Evolutionary conservation across 1,140 invertebrate genomes (phyloP).

Genomic region (Sitobion miscanthi): DNA sequence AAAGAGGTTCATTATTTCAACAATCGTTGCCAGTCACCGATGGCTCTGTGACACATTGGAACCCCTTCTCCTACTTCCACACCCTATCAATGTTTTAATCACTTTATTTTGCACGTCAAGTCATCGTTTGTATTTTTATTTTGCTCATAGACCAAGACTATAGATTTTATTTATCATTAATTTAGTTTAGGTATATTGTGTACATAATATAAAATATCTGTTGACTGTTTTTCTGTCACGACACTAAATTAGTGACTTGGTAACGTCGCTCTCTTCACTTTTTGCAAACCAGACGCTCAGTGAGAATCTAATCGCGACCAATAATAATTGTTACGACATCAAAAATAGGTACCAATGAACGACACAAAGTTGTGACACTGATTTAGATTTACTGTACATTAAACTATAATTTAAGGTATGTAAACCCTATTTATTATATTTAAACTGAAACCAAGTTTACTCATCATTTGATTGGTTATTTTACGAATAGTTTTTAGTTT

Average conservation of each 20-base stretch:
- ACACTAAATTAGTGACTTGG: not conserved
- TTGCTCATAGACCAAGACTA: not conserved
- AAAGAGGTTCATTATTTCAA: slow-evolving; percentile 22
- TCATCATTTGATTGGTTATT: not conserved
- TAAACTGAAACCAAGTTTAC: not conserved
- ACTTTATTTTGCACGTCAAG: slow-evolving; percentile 44
- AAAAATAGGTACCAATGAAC: slow-evolving; percentile 29
- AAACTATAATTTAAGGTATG: not conserved
- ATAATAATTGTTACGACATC: not conserved
- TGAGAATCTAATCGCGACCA: not conserved
- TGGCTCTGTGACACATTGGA: slow-evolving; percentile 52
- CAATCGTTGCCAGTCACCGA: slow-evolving; percentile 44
- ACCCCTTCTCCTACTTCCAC: slow-evolving; percentile 28
- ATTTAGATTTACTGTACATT: slow-evolving; percentile 1
- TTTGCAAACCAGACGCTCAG: not conserved
- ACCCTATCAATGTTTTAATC: slow-evolving; percentile 54
- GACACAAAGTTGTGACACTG: slow-evolving; percentile 30
- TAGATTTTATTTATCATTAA: slow-evolving; percentile 16
- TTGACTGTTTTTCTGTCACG: not conserved
- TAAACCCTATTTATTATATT: not conserved
- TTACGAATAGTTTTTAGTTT: not conserved
- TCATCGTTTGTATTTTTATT: slow-evolving; percentile 17
- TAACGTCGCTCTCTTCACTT: not conserved
- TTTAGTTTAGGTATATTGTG: not conserved
- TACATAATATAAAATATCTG: not conserved